These are phyloP conservation scores for Pseudopipra pipra DNA, from an alignment of 2,113 vertebrate genomes.

Conservation along the genomic window DNA sequence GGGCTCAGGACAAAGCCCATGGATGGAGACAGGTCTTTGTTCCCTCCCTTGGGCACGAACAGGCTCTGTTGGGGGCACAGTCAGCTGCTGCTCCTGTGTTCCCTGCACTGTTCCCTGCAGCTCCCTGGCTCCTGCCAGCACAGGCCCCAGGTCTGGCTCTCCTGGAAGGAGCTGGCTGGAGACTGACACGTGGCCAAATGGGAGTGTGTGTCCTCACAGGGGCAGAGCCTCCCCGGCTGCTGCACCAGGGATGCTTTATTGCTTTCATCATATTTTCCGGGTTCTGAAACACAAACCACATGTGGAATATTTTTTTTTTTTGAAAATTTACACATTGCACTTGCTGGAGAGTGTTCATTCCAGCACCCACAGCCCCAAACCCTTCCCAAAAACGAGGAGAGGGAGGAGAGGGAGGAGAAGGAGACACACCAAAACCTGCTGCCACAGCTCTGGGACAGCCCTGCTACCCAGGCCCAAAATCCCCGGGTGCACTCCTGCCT, in stretches of 20 bases:
- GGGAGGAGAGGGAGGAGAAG: not conserved
- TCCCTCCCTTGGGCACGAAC: not conserved
- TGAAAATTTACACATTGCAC: slow-evolving; percentile 53
- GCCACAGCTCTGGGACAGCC: not conserved
- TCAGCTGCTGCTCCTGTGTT: not conserved
- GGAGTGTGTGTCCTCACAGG: not conserved
- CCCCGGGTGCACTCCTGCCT: not conserved
- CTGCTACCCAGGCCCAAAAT: not conserved
- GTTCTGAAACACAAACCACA: slow-evolving; percentile 68
- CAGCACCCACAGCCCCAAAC: not conserved
- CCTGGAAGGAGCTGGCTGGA: not conserved
- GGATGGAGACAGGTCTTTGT: not conserved
- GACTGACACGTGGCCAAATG: slow-evolving; percentile 41
- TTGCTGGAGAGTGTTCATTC: slow-evolving; percentile 21
- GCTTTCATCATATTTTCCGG: slow-evolving; percentile 58
- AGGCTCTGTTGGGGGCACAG: not conserved
- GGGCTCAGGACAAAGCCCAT: fast-evolving
- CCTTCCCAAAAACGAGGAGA: not conserved
- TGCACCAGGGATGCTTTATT: slow-evolving; percentile 51
- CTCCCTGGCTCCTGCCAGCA: not conserved
- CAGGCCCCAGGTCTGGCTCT: not conserved
- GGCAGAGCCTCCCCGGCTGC: slow-evolving; percentile 34
- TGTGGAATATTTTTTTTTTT: slow-evolving; percentile 43
- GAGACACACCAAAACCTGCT: not conserved
- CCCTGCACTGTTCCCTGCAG: not conserved